These are phyloP conservation scores for Perodicticus potto DNA, from an alignment of 2,797 vertebrate genomes.

Conservation along the genomic window DNA sequence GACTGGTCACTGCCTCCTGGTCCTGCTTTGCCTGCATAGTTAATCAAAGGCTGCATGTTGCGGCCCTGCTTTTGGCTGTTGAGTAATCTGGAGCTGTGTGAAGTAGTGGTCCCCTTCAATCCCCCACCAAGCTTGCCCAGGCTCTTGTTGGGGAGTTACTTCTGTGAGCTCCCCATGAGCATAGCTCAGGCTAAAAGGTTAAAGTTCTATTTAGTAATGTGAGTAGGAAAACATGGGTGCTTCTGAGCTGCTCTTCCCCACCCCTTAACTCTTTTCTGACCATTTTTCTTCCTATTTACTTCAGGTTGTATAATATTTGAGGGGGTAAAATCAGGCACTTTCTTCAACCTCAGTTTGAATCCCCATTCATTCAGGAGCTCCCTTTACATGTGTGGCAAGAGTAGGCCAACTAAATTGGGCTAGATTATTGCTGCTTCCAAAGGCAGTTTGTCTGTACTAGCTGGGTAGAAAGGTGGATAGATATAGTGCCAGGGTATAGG, in stretches of 20 bases:
- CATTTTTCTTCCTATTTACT: not conserved
- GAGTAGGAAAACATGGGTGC: not conserved
- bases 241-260: not conserved
- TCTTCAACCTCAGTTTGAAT: not conserved
- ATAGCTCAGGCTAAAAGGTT: not conserved
- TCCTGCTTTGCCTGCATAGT: not conserved
- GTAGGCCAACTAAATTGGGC: not conserved
- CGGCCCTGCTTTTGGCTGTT: not conserved
- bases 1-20: not conserved
- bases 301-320: not conserved
- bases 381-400: not conserved
- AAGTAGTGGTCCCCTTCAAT: not conserved
- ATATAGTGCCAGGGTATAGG: not conserved
- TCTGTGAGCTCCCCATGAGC: not conserved
- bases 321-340: not conserved
- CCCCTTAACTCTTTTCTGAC: not conserved
- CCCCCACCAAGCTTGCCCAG: not conserved
- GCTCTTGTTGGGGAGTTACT: not conserved
- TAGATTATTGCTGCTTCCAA: not conserved
- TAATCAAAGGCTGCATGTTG: not conserved
- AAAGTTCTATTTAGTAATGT: not conserved
- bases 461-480: not conserved
- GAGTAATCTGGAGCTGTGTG: constrained; percentile 1
- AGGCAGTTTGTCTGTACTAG: not conserved
- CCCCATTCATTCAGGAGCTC: not conserved